phyloP scores from a whole-genome alignment of 2,888 invertebrate species.

The Stegana nigrithorax region DNA sequence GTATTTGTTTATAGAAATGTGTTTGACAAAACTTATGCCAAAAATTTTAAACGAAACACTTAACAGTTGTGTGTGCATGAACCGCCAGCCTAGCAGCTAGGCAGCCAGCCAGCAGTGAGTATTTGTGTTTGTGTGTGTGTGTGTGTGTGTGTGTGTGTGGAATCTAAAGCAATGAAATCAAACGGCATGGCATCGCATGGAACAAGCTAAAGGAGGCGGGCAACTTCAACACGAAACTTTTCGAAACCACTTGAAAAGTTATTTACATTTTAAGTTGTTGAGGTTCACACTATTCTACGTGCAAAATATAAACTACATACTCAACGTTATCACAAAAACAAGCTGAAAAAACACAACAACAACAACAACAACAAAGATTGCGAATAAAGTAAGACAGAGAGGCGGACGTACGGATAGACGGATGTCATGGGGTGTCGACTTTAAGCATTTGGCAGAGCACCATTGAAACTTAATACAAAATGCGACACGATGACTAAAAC shows the following conservation, averaged over 20 bases:
- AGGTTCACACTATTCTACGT: slow-evolving; percentile 58
- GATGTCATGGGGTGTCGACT: too few relatives aligned
- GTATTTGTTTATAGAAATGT: not conserved
- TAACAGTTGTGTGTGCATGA: slow-evolving; percentile 37
- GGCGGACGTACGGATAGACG: too few relatives aligned
- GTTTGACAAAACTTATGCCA: slow-evolving; percentile 7
- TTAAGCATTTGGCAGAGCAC: too few relatives aligned
- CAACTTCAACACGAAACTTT: slow-evolving; percentile 53
- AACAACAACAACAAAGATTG: slow-evolving; percentile 7
- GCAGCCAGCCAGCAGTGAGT: too few relatives aligned
- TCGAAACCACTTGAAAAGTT: slow-evolving; percentile 59
- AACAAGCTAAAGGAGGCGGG: too few relatives aligned
- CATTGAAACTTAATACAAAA: too few relatives aligned
- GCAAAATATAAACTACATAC: slow-evolving; percentile 45
- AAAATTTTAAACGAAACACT: slow-evolving; percentile 60
- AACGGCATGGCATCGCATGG: too few relatives aligned
- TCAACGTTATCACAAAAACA: slow-evolving; percentile 24
- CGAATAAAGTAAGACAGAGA: too few relatives aligned
- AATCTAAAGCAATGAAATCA: not conserved
- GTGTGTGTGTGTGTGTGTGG: too few relatives aligned
- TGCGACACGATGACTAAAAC: too few relatives aligned
- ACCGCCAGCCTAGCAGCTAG: too few relatives aligned
- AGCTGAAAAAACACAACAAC: slow-evolving; percentile 1
- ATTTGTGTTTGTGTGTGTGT: too few relatives aligned
- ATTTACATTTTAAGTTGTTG: slow-evolving; percentile 60